Evolutionary conservation across 2,113 vertebrate species (phyloP).

Genomic region (Ascaphus truei): DNA sequence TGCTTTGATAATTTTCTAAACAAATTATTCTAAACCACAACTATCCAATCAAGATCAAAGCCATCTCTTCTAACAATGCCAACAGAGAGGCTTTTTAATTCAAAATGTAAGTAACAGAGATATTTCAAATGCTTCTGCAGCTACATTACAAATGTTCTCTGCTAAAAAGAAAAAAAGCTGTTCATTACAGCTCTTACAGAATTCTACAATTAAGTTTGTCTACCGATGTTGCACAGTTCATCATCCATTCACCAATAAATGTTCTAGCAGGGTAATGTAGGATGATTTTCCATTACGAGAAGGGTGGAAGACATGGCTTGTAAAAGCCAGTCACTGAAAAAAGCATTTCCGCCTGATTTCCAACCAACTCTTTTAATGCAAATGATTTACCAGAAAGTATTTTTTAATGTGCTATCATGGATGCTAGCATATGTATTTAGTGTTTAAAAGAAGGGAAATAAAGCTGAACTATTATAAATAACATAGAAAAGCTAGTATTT

Average conservation of each 20-base stretch:
- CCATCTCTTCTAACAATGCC: too few relatives aligned
- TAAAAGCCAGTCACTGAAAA: conserved; percentile 17
- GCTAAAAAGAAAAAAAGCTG: too few relatives aligned
- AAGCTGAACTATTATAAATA: conserved; percentile 5
- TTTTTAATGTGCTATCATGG: conserved; percentile 28
- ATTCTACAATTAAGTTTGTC: too few relatives aligned
- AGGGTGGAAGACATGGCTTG: conserved; percentile 15
- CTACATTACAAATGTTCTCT: too few relatives aligned
- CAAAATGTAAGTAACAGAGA: too few relatives aligned
- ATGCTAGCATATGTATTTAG: conserved; percentile 21
- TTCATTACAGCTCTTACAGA: too few relatives aligned
- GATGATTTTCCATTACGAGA: conserved; percentile 13
- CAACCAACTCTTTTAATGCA: conserved; percentile 13
- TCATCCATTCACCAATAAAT: background rate
- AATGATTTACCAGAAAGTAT: conserved; percentile 36
- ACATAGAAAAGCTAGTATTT: background rate
- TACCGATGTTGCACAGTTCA: background rate
- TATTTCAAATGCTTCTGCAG: too few relatives aligned
- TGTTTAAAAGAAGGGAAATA: conserved; percentile 3
- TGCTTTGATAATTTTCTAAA: too few relatives aligned
- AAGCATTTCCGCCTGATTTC: conserved; percentile 25
- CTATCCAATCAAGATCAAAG: too few relatives aligned
- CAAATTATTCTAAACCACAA: too few relatives aligned
- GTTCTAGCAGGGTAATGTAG: conserved; percentile 1
- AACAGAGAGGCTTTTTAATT: too few relatives aligned